These are phyloP conservation scores for Caenorhabditis becei DNA, from an alignment of 2,888 invertebrate genomes.

Conservation along the genomic window DNA sequence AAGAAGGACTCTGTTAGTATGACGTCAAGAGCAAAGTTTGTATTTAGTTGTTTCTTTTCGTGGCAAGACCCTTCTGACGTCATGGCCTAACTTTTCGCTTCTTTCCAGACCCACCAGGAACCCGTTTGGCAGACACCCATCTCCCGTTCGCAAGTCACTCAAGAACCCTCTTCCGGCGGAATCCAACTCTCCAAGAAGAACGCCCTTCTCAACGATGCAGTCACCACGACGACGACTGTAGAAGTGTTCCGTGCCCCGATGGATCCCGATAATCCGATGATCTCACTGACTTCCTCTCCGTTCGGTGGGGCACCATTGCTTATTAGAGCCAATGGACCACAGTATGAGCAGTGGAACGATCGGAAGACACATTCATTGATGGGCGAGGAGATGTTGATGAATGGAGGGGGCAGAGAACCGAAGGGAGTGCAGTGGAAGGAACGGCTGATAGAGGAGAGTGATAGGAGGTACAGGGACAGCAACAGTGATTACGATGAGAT, in stretches of 20 bases:
- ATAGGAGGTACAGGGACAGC: constrained; percentile 40
- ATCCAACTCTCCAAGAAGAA: constrained; percentile 55
- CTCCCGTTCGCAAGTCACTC: constrained; percentile 27
- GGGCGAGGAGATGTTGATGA: constrained; percentile 29
- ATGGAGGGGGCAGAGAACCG: not conserved
- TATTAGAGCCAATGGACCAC: constrained; percentile 42
- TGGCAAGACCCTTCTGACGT: too few species aligned
- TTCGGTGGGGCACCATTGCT: constrained; percentile 48
- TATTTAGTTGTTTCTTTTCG: too few species aligned
- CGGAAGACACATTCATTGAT: constrained; percentile 32
- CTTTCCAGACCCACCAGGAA: constrained; percentile 54
- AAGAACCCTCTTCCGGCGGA: constrained; percentile 33
- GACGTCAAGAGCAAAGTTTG: too few species aligned
- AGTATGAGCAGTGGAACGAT: constrained; percentile 53
- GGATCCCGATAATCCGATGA: constrained; percentile 24
- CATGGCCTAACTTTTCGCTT: not conserved
- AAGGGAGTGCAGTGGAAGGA: constrained; percentile 69
- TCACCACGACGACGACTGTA: constrained; percentile 68
- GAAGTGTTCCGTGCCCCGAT: constrained; percentile 69
- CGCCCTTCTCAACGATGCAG: constrained; percentile 63
- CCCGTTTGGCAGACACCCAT: constrained; percentile 51
- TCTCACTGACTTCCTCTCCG: constrained; percentile 48
- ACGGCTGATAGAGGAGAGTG: constrained; percentile 57
- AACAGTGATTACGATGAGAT: constrained; percentile 55
- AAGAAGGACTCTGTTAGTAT: too few species aligned